These are phyloP conservation scores for Podarcis cretensis DNA, from an alignment of 2,113 vertebrate genomes.

Conservation along the genomic window DNA sequence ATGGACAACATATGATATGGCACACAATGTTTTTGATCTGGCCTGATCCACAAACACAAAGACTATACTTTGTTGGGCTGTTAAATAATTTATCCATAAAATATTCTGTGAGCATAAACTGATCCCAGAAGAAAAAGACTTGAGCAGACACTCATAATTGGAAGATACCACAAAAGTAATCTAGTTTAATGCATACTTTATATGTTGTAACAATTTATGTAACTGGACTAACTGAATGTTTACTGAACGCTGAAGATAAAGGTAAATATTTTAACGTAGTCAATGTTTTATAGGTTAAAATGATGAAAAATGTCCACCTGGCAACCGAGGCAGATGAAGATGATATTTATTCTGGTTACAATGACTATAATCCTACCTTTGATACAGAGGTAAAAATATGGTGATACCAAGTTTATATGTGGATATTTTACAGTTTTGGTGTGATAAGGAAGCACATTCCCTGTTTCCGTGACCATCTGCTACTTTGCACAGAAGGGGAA, in stretches of 20 bases:
- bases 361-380: conserved; percentile 95
- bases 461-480: not conserved
- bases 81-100: no score
- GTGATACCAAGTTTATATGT: not conserved
- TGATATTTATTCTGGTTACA: conserved; percentile 97
- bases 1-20: no score
- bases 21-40: no score
- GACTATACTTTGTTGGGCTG: no score
- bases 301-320: conserved; percentile 90
- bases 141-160: no score
- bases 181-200: no score
- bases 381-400: conserved; percentile 86
- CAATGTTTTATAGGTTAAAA: conserved; percentile 65
- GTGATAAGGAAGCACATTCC: fast-evolving
- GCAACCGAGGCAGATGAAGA: conserved; percentile 87
- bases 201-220: not conserved
- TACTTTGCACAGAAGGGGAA: not conserved
- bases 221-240: no score
- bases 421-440: not conserved
- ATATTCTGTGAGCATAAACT: no score
- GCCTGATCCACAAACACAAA: no score
- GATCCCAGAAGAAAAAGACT: no score
- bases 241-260: not conserved
- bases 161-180: no score
- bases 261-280: not conserved